A percentile compares a stretch with the other conserved stretches of the same genome.
phyloP scores from a whole-genome alignment of 2,888 invertebrate genomes.

The Agelastica alni region DNA sequence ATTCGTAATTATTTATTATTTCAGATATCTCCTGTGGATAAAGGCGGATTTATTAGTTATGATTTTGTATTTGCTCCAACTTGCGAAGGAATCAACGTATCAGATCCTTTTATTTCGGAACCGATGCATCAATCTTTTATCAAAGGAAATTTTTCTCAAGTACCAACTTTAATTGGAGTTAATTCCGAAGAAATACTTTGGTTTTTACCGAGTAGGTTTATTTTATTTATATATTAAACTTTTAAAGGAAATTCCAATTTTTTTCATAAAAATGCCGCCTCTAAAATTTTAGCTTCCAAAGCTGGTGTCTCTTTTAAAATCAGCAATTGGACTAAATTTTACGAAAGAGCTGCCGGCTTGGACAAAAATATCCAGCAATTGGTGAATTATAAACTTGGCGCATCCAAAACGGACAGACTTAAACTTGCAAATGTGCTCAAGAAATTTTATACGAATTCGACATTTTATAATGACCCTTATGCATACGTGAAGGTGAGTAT shows the following conservation, averaged over 20 bases:
- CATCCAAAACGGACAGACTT: background rate
- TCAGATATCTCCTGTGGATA: background rate
- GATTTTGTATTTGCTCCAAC: background rate
- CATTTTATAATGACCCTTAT: background rate
- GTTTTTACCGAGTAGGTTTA: background rate
- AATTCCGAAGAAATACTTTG: background rate
- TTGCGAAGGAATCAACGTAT: background rate
- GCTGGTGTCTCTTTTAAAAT: background rate
- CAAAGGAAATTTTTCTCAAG: constrained; percentile 1
- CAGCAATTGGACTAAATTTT: background rate
- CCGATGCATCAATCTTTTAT: constrained; percentile 1
- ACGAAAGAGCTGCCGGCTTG: background rate
- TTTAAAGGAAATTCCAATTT: background rate
- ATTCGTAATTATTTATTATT: too few relatives aligned
- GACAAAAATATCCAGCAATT: background rate
- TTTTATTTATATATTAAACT: too few relatives aligned
- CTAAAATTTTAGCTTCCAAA: background rate
- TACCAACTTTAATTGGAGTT: background rate
- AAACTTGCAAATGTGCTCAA: background rate
- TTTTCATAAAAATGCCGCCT: background rate
- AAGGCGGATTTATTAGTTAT: background rate
- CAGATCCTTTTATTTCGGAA: background rate
- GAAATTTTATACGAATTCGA: background rate
- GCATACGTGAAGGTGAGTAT: background rate
- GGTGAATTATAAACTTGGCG: background rate